These are phyloP conservation scores for Pinctada fucata DNA, from an alignment of 2,888 invertebrate species.

Conservation along the genomic window DNA sequence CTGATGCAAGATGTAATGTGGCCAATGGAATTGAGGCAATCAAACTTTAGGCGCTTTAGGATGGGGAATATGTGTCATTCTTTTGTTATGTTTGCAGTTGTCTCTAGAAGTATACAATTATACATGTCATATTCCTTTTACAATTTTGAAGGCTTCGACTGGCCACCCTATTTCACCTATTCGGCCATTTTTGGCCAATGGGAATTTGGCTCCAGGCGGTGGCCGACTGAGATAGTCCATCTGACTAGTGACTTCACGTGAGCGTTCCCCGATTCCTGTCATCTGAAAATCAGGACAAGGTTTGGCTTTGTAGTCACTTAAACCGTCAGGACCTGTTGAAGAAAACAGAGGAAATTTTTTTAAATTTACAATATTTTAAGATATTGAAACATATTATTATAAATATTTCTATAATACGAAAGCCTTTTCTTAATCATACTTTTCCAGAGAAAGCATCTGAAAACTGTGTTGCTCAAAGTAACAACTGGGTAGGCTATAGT, in stretches of 20 bases:
- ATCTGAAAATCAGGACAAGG: conserved; percentile 53
- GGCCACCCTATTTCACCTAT: conserved; percentile 70
- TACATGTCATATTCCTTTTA: conserved; percentile 57
- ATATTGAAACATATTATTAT: too few relatives aligned
- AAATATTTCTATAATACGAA: too few relatives aligned
- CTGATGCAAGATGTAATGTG: too few relatives aligned
- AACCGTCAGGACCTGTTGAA: conserved; percentile 63
- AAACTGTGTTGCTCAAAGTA: too few relatives aligned
- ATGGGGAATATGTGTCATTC: too few relatives aligned
- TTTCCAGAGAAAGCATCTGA: neutral
- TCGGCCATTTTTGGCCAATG: conserved; percentile 65
- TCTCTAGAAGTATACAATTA: too few relatives aligned
- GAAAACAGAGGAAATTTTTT: neutral
- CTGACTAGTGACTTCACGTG: conserved; percentile 62
- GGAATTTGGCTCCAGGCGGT: conserved; percentile 60
- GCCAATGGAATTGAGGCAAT: too few relatives aligned
- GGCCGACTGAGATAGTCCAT: conserved; percentile 62
- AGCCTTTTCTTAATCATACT: neutral
- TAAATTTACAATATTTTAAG: too few relatives aligned
- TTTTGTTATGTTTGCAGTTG: too few relatives aligned
- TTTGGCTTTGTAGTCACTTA: conserved; percentile 57
- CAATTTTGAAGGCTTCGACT: conserved; percentile 58
- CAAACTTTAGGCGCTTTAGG: too few relatives aligned
- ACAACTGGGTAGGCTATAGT: too few relatives aligned
- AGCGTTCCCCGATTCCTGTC: conserved; percentile 58